A percentile compares a stretch with the other conserved stretches of the same genome.
Evolutionary conservation across 2,113 vertebrate species (phyloP).

Genomic region (Catharus fuscescens): DNA sequence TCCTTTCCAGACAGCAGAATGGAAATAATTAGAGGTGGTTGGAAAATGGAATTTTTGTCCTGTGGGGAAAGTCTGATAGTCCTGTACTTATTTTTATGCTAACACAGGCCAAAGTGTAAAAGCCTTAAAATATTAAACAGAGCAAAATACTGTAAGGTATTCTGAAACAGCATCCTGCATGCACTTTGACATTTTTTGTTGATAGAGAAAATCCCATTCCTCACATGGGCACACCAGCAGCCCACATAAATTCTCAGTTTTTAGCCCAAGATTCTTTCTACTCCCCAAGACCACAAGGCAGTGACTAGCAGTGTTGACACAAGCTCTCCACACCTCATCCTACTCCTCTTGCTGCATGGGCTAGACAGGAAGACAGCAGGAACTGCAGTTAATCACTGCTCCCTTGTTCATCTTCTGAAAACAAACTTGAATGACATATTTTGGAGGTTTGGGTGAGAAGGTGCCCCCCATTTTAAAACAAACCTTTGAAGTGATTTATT

Average conservation of each 20-base stretch:
- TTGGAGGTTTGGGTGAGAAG: background rate
- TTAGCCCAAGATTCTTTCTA: background rate
- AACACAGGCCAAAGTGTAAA: slow-evolving; percentile 12
- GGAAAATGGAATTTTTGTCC: slow-evolving; percentile 66
- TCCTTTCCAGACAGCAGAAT: slow-evolving; percentile 64
- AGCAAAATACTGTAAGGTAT: background rate
- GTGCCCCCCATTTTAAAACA: background rate
- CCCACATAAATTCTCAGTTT: background rate
- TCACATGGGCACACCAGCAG: background rate
- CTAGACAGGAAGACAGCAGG: background rate
- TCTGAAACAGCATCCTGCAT: background rate
- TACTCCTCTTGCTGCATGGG: background rate
- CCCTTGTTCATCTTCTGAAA: background rate
- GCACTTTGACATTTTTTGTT: background rate
- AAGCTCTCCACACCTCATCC: background rate
- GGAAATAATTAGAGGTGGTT: slow-evolving; percentile 65
- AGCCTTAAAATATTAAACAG: slow-evolving; percentile 4
- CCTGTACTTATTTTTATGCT: slow-evolving; percentile 46
- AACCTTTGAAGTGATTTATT: background rate
- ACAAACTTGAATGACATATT: background rate
- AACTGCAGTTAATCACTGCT: background rate
- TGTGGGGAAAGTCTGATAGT: slow-evolving; percentile 52
- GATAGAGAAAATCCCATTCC: background rate
- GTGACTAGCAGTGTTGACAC: background rate
- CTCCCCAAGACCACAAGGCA: background rate